Percentiles rank a stretch among this genome's conserved stretches.
phyloP scores from a whole-genome alignment of 2,888 invertebrate species.

The Neria commutata region DNA sequence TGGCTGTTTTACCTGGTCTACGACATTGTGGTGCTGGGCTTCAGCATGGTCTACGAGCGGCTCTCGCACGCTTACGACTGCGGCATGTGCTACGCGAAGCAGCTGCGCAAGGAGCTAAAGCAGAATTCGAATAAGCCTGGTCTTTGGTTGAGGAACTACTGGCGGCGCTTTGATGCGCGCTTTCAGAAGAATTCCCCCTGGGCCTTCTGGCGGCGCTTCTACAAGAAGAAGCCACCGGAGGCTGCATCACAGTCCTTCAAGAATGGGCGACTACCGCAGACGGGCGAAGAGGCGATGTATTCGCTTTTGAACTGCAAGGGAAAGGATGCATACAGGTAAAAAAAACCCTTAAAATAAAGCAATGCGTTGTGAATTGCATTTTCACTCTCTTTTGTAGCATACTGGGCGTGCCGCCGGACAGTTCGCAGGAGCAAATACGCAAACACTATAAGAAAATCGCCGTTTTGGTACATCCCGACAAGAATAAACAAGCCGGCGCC shows the following conservation, averaged over 20 bases:
- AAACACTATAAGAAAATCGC: slow-evolving; percentile 94
- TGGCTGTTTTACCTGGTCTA: slow-evolving; percentile 82
- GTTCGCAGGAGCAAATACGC: slow-evolving; percentile 92
- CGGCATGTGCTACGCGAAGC: slow-evolving; percentile 45
- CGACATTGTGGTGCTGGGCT: slow-evolving; percentile 80
- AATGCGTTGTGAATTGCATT: not conserved
- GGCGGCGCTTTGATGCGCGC: slow-evolving; percentile 55
- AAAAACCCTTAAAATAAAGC: too few species aligned
- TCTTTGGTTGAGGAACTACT: slow-evolving; percentile 56
- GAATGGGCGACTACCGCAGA: slow-evolving; percentile 72
- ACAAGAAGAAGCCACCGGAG: slow-evolving; percentile 61
- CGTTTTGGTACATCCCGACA: slow-evolving; percentile 94
- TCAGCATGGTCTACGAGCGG: slow-evolving; percentile 58
- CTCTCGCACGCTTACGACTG: slow-evolving; percentile 45
- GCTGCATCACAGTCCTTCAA: slow-evolving; percentile 52
- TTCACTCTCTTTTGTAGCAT: slow-evolving; percentile 66
- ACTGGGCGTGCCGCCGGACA: slow-evolving; percentile 84
- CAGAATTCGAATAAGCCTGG: slow-evolving; percentile 59
- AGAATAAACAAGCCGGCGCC: slow-evolving; percentile 92
- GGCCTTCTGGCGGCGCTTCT: slow-evolving; percentile 60
- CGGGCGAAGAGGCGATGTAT: slow-evolving; percentile 95
- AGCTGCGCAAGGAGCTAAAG: slow-evolving; percentile 54
- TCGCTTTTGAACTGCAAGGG: slow-evolving; percentile 90
- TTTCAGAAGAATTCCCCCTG: slow-evolving; percentile 58
- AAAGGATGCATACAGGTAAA: slow-evolving; percentile 92